A percentile compares a stretch with the other conserved stretches of the same genome.
Evolutionary conservation across 2,888 invertebrate species (phyloP).

Genomic region (Watsonalla cultraria): DNA sequence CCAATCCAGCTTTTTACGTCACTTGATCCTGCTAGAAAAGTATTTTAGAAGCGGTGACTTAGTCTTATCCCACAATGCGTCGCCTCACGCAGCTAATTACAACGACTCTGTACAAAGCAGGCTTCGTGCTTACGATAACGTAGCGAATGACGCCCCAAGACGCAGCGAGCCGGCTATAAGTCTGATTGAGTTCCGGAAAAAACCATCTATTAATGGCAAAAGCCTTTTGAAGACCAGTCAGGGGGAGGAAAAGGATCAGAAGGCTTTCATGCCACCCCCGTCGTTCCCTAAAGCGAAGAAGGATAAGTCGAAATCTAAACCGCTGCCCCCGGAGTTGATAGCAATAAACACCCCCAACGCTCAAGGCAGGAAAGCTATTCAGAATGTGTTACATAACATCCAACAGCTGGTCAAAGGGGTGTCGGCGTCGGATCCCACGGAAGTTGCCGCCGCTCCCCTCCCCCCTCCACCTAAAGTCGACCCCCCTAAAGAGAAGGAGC

Average conservation of each 20-base stretch:
- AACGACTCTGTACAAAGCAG: constrained; percentile 89
- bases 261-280: constrained; percentile 60
- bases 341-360: constrained; percentile 76
- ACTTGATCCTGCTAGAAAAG: constrained; percentile 89
- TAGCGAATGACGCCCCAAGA: constrained; percentile 49
- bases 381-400: constrained; percentile 69
- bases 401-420: constrained; percentile 72
- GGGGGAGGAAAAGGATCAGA: constrained; percentile 47
- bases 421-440: constrained; percentile 64
- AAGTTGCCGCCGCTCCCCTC: constrained; percentile 59
- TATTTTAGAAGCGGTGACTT: constrained; percentile 90
- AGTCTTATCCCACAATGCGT: constrained; percentile 84
- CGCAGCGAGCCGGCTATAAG: constrained; percentile 53
- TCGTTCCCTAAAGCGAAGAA: constrained; percentile 47
- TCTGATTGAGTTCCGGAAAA: constrained; percentile 66
- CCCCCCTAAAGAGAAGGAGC: constrained; percentile 51
- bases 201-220: constrained; percentile 62
- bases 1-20: constrained; percentile 90
- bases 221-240: constrained; percentile 66
- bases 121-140: constrained; percentile 86
- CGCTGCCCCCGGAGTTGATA: constrained; percentile 78
- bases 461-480: constrained; percentile 46
- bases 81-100: constrained; percentile 86
- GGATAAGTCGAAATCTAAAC: constrained; percentile 53
- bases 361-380: constrained; percentile 65